These are phyloP conservation scores for Acleris laterana DNA, from an alignment of 2,888 invertebrate species.

Conservation along the genomic window DNA sequence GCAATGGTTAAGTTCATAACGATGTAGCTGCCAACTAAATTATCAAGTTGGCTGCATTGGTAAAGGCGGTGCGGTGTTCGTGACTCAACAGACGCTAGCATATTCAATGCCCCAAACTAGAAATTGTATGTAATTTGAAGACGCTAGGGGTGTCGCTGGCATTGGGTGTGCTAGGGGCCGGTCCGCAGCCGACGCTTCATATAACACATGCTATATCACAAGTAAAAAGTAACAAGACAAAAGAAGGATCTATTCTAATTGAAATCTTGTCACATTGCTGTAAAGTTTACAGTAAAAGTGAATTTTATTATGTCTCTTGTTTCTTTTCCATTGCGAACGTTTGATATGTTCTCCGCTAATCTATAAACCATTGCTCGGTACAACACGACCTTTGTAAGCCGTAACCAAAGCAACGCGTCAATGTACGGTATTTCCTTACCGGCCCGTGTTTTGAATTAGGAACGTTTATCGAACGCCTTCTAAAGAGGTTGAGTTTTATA, in stretches of 20 bases:
- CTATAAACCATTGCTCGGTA: constrained; percentile 33
- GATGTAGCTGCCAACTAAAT: constrained; percentile 43
- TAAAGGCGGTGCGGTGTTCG: constrained; percentile 61
- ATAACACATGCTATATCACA: constrained; percentile 26
- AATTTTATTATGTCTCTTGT: too few species aligned
- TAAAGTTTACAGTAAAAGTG: too few species aligned
- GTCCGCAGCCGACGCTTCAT: constrained; percentile 52
- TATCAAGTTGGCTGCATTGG: constrained; percentile 57
- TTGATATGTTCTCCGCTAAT: constrained; percentile 23
- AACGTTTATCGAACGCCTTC: constrained; percentile 24
- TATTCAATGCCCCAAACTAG: too few species aligned
- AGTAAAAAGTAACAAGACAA: too few species aligned
- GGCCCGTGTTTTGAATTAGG: constrained; percentile 12
- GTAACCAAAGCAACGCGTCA: constrained; percentile 3
- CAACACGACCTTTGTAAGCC: constrained; percentile 6
- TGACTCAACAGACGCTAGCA: constrained; percentile 63
- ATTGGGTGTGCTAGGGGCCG: constrained; percentile 51
- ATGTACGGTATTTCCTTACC: constrained; percentile 3
- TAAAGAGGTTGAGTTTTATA: constrained; percentile 18
- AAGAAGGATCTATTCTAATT: too few species aligned
- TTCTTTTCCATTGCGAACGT: too few species aligned
- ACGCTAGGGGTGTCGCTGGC: too few species aligned
- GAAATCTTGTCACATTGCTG: too few species aligned
- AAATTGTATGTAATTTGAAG: too few species aligned
- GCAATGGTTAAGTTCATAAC: constrained; percentile 52